Evolutionary conservation across 2,888 invertebrate genomes (phyloP).

Genomic region (Choreutis nemorana): DNA sequence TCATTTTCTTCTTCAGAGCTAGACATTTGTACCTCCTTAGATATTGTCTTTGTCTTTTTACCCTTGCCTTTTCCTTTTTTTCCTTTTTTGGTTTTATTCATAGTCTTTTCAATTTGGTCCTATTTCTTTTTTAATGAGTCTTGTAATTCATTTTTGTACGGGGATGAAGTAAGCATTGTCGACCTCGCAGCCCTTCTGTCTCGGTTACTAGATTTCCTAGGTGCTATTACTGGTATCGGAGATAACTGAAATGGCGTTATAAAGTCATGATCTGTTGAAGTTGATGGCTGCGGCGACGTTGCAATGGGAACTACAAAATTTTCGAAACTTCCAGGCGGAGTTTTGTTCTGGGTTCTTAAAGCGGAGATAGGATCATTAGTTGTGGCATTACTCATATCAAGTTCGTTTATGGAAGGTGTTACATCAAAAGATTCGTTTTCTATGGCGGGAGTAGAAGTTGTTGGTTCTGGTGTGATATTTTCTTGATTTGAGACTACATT

Average conservation of each 20-base stretch:
- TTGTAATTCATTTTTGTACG: conserved; percentile 5
- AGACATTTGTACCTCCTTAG: conserved; percentile 4
- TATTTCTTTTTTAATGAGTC: conserved; percentile 5
- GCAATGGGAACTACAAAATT: conserved; percentile 1
- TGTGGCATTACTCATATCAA: background rate
- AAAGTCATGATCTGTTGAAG: conserved; percentile 2
- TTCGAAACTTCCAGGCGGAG: too few species aligned
- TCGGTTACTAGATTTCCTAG: conserved; percentile 5
- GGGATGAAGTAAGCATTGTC: conserved; percentile 8
- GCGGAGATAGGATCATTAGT: too few species aligned
- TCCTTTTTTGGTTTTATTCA: background rate
- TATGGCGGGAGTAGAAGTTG: conserved; percentile 1
- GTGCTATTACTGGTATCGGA: conserved; percentile 1
- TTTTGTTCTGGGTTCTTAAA: too few species aligned
- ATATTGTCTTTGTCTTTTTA: conserved; percentile 3
- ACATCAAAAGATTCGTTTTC: conserved; percentile 1
- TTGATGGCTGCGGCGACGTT: conserved; percentile 1
- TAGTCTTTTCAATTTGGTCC: conserved; percentile 1
- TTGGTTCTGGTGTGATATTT: conserved; percentile 1
- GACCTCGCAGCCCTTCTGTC: conserved; percentile 7
- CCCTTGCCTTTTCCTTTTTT: conserved; percentile 1
- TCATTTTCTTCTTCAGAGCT: conserved; percentile 7
- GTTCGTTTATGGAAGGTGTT: conserved; percentile 1
- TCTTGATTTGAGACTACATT: background rate
- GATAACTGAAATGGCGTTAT: conserved; percentile 1